Evolutionary conservation across 2,113 vertebrate species (phyloP).

Genomic region (Ptychochromis oligacanthus): DNA sequence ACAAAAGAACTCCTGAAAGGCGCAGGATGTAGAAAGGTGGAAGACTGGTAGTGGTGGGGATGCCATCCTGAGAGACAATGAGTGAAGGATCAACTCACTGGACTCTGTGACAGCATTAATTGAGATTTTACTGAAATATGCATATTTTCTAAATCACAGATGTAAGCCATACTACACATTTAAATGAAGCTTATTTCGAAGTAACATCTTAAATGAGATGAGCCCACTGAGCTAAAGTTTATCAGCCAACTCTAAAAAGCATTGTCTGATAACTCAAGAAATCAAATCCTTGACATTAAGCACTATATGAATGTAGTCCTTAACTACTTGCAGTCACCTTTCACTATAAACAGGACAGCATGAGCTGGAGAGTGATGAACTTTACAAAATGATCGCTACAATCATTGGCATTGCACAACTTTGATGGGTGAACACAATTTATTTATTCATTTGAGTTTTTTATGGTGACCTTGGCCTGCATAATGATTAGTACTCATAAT

Average conservation of each 20-base stretch:
- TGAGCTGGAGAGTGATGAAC: background rate
- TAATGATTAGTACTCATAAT: slow-evolving; percentile 4
- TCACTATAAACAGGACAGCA: background rate
- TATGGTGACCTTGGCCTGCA: background rate
- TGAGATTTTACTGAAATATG: background rate
- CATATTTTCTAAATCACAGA: background rate
- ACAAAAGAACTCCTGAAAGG: slow-evolving; percentile 58
- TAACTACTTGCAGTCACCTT: background rate
- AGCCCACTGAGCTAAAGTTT: background rate
- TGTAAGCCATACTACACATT: background rate
- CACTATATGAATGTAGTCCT: too few relatives aligned
- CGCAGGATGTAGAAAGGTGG: slow-evolving; percentile 35
- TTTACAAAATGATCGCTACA: background rate
- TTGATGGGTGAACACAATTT: background rate
- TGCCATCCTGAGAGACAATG: slow-evolving; percentile 38
- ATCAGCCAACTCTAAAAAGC: background rate
- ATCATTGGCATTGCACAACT: background rate
- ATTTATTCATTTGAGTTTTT: background rate
- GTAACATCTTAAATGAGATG: background rate
- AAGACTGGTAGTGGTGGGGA: slow-evolving; percentile 6
- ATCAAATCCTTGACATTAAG: too few relatives aligned
- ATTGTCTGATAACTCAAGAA: background rate
- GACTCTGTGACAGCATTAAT: slow-evolving; percentile 4
- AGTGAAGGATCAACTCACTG: slow-evolving; percentile 34
- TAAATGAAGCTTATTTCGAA: background rate